These are phyloP conservation scores for Psilanteris sp. DNA, from an alignment of 1,140 invertebrate genomes.

Conservation along the genomic window DNA sequence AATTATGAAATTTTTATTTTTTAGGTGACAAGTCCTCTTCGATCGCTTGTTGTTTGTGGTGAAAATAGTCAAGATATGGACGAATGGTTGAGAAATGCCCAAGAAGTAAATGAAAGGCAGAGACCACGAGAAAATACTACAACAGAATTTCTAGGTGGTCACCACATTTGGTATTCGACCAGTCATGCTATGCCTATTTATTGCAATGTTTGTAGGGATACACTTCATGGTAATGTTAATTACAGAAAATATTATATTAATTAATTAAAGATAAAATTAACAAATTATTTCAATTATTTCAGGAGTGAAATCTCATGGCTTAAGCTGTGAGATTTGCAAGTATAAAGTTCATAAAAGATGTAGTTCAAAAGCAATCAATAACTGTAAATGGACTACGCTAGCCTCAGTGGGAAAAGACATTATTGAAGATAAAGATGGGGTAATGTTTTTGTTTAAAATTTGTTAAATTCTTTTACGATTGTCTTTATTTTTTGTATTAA, in stretches of 20 bases:
- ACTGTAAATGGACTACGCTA: conserved; percentile 98
- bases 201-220: conserved; percentile 97
- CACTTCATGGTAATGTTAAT: conserved; percentile 88
- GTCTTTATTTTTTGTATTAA: no score
- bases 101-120: conserved; percentile 86
- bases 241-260: no score
- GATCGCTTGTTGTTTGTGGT: conserved; percentile 89
- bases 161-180: conserved; percentile 96
- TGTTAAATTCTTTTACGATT: neutral
- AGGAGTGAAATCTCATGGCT: conserved; percentile 95
- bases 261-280: no score
- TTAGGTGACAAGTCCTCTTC: no score
- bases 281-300: conserved; percentile 66
- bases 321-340: conserved; percentile 98
- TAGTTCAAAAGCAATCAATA: conserved; percentile 93
- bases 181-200: conserved; percentile 96
- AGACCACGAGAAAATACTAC: conserved; percentile 82
- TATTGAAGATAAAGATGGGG: conserved; percentile 95
- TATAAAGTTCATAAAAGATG: conserved; percentile 97
- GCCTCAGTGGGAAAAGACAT: conserved; percentile 95
- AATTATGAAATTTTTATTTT: no score
- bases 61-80: conserved; percentile 93
- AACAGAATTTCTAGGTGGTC: conserved; percentile 89
- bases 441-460: conserved; percentile 71
- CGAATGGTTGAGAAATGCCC: conserved; percentile 90